These are phyloP conservation scores for Balanococcus diminutus DNA, from an alignment of 2,888 invertebrate genomes.

Conservation along the genomic window DNA sequence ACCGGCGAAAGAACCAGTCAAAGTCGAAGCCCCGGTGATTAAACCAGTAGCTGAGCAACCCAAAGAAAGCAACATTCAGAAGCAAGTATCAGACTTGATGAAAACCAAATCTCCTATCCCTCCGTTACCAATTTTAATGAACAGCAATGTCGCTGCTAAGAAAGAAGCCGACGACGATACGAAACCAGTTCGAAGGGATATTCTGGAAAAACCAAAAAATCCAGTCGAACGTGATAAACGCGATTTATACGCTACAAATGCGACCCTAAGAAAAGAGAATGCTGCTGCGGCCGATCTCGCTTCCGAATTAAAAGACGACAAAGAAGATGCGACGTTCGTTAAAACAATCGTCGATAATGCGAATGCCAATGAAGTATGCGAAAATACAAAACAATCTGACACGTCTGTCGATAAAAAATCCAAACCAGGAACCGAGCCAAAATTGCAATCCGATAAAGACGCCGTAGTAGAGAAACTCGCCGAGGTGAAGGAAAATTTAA, in stretches of 20 bases:
- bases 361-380: slow-evolving; percentile 14
- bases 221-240: slow-evolving; percentile 58
- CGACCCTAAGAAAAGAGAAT: background rate
- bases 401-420: background rate
- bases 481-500: background rate
- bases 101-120: slow-evolving; percentile 27
- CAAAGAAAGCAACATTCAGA: background rate
- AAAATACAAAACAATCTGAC: background rate
- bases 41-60: background rate
- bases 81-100: background rate
- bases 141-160: background rate
- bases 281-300: background rate
- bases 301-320: background rate
- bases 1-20: background rate
- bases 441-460: background rate
- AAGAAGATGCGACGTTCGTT: background rate
- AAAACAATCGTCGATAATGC: background rate
- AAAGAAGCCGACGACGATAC: background rate
- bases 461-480: background rate
- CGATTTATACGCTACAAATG: slow-evolving; percentile 56
- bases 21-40: background rate
- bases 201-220: slow-evolving; percentile 56
- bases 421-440: background rate
- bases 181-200: slow-evolving; percentile 56
- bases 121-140: slow-evolving; percentile 24